A percentile compares a stretch with the other conserved stretches of the same genome.
phyloP scores from a whole-genome alignment of 2,797 vertebrate genomes.

The Eremophila alpestris region DNA sequence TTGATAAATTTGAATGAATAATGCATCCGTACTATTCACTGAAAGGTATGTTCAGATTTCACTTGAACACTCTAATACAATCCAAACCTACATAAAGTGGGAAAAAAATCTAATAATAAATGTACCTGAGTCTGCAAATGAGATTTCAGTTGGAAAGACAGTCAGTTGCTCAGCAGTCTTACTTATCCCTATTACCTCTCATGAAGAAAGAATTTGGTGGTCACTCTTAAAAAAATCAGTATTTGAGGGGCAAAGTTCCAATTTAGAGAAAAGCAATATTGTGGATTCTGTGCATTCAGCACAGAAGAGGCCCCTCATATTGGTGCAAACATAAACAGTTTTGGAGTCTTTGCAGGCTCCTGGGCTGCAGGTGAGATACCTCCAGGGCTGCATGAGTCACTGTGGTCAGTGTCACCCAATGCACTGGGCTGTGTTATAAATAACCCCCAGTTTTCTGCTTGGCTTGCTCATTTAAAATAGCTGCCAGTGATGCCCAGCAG shows the following conservation, averaged over 20 bases:
- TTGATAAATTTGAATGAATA: not conserved
- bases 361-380: not conserved
- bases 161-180: not conserved
- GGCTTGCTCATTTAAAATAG: not conserved
- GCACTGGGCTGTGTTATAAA: not conserved
- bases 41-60: not conserved
- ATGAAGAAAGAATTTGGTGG: not conserved
- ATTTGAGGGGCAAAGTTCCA: not conserved
- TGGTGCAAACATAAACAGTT: not conserved
- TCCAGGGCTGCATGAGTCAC: not conserved
- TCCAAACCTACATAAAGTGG: not conserved
- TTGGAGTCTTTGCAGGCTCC: not conserved
- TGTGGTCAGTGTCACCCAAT: not conserved
- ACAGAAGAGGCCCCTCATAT: not conserved
- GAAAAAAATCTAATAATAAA: not conserved
- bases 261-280: not conserved
- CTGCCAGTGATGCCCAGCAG: not conserved
- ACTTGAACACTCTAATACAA: not conserved
- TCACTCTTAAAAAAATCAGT: not conserved
- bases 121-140: not conserved
- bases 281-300: not conserved
- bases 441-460: not conserved
- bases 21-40: not conserved
- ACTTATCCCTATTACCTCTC: not conserved
- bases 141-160: not conserved